These are phyloP conservation scores for Atrichornis clamosus DNA, from an alignment of 2,113 vertebrate species.

Conservation along the genomic window DNA sequence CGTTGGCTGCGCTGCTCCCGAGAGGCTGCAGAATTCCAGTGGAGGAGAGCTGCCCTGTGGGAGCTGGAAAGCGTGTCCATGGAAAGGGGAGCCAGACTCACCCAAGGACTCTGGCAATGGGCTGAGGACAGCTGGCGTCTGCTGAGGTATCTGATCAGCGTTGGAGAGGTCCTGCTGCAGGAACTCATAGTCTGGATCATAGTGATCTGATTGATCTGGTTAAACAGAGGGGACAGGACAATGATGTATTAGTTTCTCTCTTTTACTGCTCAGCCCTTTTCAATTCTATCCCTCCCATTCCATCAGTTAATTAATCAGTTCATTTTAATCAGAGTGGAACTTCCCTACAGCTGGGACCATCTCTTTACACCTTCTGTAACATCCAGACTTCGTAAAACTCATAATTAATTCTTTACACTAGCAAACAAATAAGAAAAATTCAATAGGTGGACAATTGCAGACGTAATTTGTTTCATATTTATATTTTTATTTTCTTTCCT, in stretches of 20 bases:
- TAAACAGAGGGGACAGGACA: not conserved
- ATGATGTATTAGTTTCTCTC: not conserved
- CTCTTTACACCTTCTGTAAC: not conserved
- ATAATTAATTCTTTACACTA: not conserved
- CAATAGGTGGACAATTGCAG: not conserved
- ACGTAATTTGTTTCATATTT: not conserved
- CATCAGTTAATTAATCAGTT: not conserved
- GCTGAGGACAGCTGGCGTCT: constrained; percentile 79
- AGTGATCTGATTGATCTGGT: constrained; percentile 95
- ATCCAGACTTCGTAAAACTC: not conserved
- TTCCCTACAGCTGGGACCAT: not conserved
- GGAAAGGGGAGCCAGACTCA: constrained; percentile 85
- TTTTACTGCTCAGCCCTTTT: not conserved
- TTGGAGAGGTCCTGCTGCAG: constrained; percentile 94
- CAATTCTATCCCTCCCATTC: not conserved
- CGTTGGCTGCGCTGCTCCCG: not conserved
- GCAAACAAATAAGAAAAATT: not conserved
- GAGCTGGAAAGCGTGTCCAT: constrained; percentile 80
- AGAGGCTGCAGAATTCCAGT: constrained; percentile 46
- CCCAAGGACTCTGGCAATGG: constrained; percentile 88
- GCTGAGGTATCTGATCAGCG: constrained; percentile 82
- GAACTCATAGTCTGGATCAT: constrained; percentile 98
- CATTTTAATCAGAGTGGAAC: not conserved
- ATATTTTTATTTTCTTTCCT: not conserved
- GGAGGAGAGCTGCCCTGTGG: constrained; percentile 56